A percentile compares a stretch with the other conserved stretches of the same genome.
Evolutionary conservation across 2,888 invertebrate species (phyloP).

Genomic region (Aromia moschata): DNA sequence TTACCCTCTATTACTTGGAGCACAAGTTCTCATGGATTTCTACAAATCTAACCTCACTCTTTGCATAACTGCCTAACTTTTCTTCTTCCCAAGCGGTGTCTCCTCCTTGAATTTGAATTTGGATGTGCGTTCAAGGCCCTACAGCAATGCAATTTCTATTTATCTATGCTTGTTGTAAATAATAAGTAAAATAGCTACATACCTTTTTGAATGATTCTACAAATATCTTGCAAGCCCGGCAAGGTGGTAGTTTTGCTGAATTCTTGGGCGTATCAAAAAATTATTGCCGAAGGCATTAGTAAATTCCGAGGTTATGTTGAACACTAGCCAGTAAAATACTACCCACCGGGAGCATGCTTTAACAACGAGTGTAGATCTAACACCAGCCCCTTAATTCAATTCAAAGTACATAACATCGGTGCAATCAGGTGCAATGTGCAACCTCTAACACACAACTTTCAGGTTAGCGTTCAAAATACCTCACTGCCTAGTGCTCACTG

Average conservation of each 20-base stretch:
- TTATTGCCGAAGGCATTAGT: slow-evolving; percentile 27
- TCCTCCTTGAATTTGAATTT: slow-evolving; percentile 90
- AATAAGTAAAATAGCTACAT: slow-evolving; percentile 22
- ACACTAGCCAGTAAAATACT: slow-evolving; percentile 19
- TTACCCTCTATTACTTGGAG: slow-evolving; percentile 76
- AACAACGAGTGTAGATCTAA: background rate
- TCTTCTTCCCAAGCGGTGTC: slow-evolving; percentile 95
- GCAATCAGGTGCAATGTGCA: background rate
- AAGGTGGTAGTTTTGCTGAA: slow-evolving; percentile 68
- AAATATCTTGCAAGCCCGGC: slow-evolving; percentile 79
- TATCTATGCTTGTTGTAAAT: background rate
- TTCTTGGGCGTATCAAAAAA: slow-evolving; percentile 36
- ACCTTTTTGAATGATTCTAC: slow-evolving; percentile 77
- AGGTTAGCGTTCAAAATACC: background rate
- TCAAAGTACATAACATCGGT: no score
- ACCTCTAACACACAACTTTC: background rate
- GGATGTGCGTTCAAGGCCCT: slow-evolving; percentile 84
- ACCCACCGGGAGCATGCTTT: slow-evolving; percentile 34
- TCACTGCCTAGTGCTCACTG: background rate
- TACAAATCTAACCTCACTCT: slow-evolving; percentile 87
- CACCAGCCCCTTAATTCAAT: background rate
- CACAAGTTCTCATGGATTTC: slow-evolving; percentile 93
- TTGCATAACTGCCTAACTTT: slow-evolving; percentile 81
- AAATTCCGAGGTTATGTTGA: slow-evolving; percentile 22
- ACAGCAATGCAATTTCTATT: background rate